These are phyloP conservation scores for Dynastes maya DNA, from an alignment of 2,888 invertebrate genomes.

Conservation along the genomic window DNA sequence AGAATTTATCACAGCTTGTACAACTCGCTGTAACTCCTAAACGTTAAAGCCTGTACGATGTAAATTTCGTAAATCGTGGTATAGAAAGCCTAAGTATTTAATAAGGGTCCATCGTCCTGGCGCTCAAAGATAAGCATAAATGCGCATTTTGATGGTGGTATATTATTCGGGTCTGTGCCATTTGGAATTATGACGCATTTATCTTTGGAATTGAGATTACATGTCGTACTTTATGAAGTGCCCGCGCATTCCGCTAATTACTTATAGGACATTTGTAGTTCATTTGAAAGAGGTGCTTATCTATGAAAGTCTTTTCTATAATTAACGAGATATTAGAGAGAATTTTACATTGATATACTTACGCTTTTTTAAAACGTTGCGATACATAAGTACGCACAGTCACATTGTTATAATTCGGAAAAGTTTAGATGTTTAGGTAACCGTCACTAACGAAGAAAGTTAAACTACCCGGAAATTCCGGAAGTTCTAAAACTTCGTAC, in stretches of 20 bases:
- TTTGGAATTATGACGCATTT: neutral
- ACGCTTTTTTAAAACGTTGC: no score
- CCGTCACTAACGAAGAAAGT: no score
- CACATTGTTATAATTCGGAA: no score
- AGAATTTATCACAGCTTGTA: no score
- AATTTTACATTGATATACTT: no score
- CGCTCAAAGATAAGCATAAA: neutral
- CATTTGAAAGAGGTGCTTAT: no score
- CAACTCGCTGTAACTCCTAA: neutral
- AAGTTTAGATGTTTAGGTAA: no score
- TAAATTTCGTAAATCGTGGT: neutral
- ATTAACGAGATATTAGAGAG: no score
- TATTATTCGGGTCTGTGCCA: neutral
- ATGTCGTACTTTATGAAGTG: neutral
- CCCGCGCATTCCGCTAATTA: neutral
- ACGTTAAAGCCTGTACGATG: neutral
- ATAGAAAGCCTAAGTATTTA: neutral
- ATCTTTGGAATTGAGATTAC: neutral
- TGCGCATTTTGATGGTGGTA: constrained; percentile 14
- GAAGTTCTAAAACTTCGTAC: no score
- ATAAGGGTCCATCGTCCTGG: neutral
- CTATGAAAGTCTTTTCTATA: no score
- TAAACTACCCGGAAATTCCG: no score
- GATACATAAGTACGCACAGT: no score
- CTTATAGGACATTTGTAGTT: neutral